Evolutionary conservation across 1,140 invertebrate species (phyloP), one percentile per base, ranked within the genome.

Genomic region (Muscidifurax raptorellus): DNA sequence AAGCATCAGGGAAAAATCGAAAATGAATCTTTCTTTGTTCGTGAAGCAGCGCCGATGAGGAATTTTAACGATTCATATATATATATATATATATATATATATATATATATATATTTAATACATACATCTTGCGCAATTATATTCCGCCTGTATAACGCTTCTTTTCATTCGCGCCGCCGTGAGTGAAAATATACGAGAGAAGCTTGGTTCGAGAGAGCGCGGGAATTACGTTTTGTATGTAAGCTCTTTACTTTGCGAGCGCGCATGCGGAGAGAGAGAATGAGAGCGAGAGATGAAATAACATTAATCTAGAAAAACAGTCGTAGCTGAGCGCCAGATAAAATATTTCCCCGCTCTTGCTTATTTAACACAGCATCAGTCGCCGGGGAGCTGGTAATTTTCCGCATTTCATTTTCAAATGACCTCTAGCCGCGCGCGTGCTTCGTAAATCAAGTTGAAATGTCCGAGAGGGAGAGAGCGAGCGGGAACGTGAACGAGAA

Each of bases 291-390:
- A 59, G 52, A 59, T 59, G 52, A 59, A 59, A 5, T 59, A 59
- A 59, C 52, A 59, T 59, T 59, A 59, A 59, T 59, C 52, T 59
- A 59, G 52, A 59, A 59, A 59, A 59, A 59, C 52, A 59, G 52
- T 59, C 52, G 18, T 59, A 59, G 52, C 52, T 7, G 52, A 59
- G 52, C 22, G 52, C 47, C 15, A 52, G 52, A 59, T 59, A 59
- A 59, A 59, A n/a, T 59, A 59, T 59, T 59, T 59, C 22, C 22
- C 36, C n/a, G n/a, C n/a, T 40, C 52, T 59, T 59, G 52, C 52
- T 59, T 59, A 59, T 59, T 59, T 59, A 59, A 59, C 52, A 7
- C 15, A n/a, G 52, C 52, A 59, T 59, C 36, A 40, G 18, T 59
- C 18, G 52, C n/a, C 52, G 52, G 52, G 36, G 36, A 10, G 36